Evolutionary conservation across 2,888 invertebrate genomes (phyloP).

Genomic region (Napeogenes sylphis): DNA sequence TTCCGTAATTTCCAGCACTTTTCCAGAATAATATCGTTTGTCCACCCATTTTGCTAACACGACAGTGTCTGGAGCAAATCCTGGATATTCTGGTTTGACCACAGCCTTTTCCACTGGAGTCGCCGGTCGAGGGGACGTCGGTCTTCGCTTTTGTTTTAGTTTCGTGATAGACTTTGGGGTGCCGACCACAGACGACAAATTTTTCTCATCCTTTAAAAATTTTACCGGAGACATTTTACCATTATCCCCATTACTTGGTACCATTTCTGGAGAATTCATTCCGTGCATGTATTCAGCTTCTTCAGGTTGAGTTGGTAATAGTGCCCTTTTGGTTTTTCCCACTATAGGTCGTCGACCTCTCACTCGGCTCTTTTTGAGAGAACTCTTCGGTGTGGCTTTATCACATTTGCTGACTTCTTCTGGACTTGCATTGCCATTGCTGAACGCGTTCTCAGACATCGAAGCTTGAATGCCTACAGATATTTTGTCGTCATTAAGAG

Average conservation of each 20-base stretch:
- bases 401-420: constrained; percentile 64
- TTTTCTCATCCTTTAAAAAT: constrained; percentile 65
- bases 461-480: constrained; percentile 65
- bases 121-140: constrained; percentile 64
- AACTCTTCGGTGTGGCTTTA: constrained; percentile 73
- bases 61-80: constrained; percentile 61
- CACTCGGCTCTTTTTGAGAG: constrained; percentile 65
- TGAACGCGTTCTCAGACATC: constrained; percentile 47
- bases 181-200: constrained; percentile 50
- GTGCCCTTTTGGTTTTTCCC: constrained; percentile 64
- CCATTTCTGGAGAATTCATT: constrained; percentile 73
- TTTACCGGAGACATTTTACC: constrained; percentile 54
- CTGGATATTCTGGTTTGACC: constrained; percentile 59
- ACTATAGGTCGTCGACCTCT: constrained; percentile 66
- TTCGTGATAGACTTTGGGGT: constrained; percentile 69
- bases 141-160: constrained; percentile 62
- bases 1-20: constrained; percentile 75
- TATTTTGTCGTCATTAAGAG: constrained; percentile 59
- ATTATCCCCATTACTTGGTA: constrained; percentile 60
- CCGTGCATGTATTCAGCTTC: constrained; percentile 67
- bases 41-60: constrained; percentile 84
- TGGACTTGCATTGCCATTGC: constrained; percentile 69
- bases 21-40: constrained; percentile 82
- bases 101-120: constrained; percentile 63
- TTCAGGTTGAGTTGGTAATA: constrained; percentile 65